Conservation (phyloP, 2,888 invertebrate genomes). For the Beris morrisii region DNA sequence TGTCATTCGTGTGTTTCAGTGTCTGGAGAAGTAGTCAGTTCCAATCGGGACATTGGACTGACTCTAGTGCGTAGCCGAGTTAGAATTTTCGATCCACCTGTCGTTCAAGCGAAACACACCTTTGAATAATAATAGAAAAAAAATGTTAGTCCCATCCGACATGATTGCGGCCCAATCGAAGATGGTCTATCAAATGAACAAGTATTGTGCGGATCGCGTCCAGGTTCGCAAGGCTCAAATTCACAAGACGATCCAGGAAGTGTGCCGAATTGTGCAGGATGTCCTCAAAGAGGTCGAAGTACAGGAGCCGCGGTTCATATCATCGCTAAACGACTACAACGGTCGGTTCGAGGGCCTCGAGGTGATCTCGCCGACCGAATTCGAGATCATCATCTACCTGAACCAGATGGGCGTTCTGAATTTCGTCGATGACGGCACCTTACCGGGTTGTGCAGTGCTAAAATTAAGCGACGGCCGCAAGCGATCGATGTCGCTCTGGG, state of each 20-base stretch:
- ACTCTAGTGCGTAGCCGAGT: too few species aligned
- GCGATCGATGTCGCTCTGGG: conserved; percentile 96
- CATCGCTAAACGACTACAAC: conserved; percentile 85
- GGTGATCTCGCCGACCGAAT: conserved; percentile 90
- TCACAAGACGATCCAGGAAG: conserved; percentile 86
- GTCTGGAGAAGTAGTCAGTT: too few species aligned
- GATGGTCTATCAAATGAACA: conserved; percentile 94
- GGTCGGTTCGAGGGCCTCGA: conserved; percentile 90
- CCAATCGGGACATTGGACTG: too few species aligned
- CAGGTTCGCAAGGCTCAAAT: conserved; percentile 83
- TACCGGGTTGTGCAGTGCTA: conserved; percentile 90
- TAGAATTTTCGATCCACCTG: too few species aligned
- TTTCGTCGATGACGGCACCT: conserved; percentile 93
- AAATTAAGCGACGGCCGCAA: conserved; percentile 95
- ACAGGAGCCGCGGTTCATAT: conserved; percentile 93
- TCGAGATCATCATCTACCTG: conserved; percentile 91
- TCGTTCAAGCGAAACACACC: too few species aligned
- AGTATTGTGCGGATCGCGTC: conserved; percentile 90
- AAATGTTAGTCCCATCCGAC: conserved; percentile 89
- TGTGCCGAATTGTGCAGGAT: conserved; percentile 91
- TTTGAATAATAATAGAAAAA: conserved; percentile 44
- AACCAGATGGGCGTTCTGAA: conserved; percentile 99
- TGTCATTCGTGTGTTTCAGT: too few species aligned
- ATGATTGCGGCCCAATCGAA: conserved; percentile 95
- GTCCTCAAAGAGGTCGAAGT: conserved; percentile 94